Evolutionary conservation across 2,113 vertebrate species (phyloP).

Genomic region (Podocnemis expansa): DNA sequence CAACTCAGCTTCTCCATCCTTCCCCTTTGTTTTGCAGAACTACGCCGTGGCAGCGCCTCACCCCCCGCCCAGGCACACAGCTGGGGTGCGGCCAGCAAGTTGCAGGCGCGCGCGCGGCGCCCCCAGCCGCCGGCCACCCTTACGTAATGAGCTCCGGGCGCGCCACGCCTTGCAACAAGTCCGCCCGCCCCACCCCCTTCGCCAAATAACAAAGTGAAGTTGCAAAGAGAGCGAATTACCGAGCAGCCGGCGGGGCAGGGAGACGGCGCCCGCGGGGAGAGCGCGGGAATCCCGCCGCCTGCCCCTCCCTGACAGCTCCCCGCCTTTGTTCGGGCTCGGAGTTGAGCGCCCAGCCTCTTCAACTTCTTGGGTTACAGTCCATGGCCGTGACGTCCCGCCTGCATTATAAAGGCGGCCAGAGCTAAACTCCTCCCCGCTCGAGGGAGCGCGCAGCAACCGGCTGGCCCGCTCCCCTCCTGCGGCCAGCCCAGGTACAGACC

Average conservation of each 20-base stretch:
- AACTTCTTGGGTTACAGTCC: slow-evolving; percentile 75
- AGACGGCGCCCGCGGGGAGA: not conserved
- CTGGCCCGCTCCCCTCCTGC: not conserved
- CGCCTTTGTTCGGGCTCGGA: slow-evolving; percentile 72
- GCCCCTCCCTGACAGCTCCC: slow-evolving; percentile 16
- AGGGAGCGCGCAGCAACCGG: slow-evolving; percentile 46
- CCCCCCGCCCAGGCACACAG: slow-evolving; percentile 40
- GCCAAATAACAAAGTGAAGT: slow-evolving; percentile 62
- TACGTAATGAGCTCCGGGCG: slow-evolving; percentile 1
- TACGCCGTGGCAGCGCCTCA: not conserved
- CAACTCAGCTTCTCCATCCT: not conserved
- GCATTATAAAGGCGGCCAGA: slow-evolving; percentile 30
- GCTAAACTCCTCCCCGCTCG: slow-evolving; percentile 10
- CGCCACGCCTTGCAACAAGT: slow-evolving; percentile 43
- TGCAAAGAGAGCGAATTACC: slow-evolving; percentile 37
- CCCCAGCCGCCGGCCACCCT: not conserved
- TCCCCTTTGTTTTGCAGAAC: slow-evolving; percentile 62
- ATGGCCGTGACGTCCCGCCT: slow-evolving; percentile 67
- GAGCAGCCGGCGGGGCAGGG: not conserved
- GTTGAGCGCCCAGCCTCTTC: slow-evolving; percentile 67
- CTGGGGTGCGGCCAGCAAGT: not conserved
- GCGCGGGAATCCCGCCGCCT: not conserved
- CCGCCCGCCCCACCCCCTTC: slow-evolving; percentile 1
- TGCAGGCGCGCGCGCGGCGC: not conserved
- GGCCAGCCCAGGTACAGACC: not conserved